Evolutionary conservation across 2,888 invertebrate species (phyloP).

Genomic region (Selenia dentaria): DNA sequence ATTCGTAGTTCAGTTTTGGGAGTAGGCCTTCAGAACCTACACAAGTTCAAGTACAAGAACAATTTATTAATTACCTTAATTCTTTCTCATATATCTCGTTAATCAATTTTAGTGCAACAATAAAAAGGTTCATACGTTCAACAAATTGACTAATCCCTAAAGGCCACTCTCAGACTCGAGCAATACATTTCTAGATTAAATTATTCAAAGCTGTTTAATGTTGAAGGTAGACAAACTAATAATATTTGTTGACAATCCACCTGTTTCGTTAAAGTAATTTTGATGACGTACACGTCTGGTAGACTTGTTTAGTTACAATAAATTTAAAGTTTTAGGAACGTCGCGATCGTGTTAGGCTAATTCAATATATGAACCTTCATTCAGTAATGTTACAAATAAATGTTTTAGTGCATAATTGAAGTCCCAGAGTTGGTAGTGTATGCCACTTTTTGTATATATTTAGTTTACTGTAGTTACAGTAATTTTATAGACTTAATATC

Average conservation of each 20-base stretch:
- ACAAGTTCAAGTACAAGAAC: too few relatives aligned
- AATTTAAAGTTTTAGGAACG: background rate
- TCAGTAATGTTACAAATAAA: too few relatives aligned
- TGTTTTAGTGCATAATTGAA: too few relatives aligned
- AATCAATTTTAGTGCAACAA: constrained; percentile 9
- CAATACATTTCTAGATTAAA: constrained; percentile 24
- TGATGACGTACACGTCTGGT: too few relatives aligned
- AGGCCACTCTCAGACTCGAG: constrained; percentile 8
- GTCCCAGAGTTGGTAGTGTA: too few relatives aligned
- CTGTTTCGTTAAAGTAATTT: constrained; percentile 23
- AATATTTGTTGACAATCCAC: constrained; percentile 30
- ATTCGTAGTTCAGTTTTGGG: too few relatives aligned
- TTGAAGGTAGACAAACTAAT: constrained; percentile 22
- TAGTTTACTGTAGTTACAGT: too few relatives aligned
- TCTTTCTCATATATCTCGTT: constrained; percentile 14
- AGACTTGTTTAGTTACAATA: constrained; percentile 7
- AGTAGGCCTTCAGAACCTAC: too few relatives aligned
- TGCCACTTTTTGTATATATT: too few relatives aligned
- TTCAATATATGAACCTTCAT: too few relatives aligned
- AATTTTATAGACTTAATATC: too few relatives aligned
- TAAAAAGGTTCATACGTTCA: constrained; percentile 15
- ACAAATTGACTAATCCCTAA: constrained; percentile 25
- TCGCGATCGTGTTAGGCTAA: too few relatives aligned
- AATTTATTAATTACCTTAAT: background rate
- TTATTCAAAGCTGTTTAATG: constrained; percentile 27